Conservation (phyloP, 2,113 vertebrate genomes). For the Neomonachus schauinslandi region DNA sequence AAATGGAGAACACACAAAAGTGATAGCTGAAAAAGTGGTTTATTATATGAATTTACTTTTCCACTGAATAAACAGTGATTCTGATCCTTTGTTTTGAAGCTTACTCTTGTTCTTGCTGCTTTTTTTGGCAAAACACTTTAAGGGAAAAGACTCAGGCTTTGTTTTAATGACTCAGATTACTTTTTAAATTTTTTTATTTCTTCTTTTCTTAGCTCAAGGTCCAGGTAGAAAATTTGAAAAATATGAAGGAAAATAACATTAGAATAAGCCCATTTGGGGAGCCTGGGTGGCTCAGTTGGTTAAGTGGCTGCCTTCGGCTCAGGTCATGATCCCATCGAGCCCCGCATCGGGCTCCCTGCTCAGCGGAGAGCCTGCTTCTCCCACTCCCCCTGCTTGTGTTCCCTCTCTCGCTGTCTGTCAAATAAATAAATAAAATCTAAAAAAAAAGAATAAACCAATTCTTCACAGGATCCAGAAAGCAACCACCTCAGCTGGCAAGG, state of each 20-base stretch:
- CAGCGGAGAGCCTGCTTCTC: too few relatives aligned
- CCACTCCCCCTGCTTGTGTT: too few relatives aligned
- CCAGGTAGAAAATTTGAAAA: neutral
- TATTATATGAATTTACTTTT: neutral
- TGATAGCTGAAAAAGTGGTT: neutral
- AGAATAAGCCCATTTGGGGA: neutral
- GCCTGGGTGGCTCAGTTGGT: too few relatives aligned
- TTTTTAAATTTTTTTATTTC: neutral
- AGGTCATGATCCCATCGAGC: too few relatives aligned
- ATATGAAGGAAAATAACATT: neutral
- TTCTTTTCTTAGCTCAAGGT: neutral
- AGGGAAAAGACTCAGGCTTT: neutral
- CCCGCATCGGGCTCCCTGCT: too few relatives aligned
- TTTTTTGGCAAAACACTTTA: neutral
- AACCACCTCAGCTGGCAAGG: neutral
- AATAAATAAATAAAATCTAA: too few relatives aligned
- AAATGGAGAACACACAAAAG: neutral
- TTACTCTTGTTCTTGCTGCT: neutral
- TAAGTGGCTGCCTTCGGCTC: too few relatives aligned
- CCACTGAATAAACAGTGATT: neutral
- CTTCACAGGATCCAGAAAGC: neutral
- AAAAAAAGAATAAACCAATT: neutral
- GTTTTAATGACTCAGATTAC: slow-evolving; percentile 16
- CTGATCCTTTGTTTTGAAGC: neutral
- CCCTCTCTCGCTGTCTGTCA: too few relatives aligned